A percentile compares a stretch with the other conserved stretches of the same genome.
Evolutionary conservation across 2,888 invertebrate genomes (phyloP).

Genomic region (Chalcis sispes): DNA sequence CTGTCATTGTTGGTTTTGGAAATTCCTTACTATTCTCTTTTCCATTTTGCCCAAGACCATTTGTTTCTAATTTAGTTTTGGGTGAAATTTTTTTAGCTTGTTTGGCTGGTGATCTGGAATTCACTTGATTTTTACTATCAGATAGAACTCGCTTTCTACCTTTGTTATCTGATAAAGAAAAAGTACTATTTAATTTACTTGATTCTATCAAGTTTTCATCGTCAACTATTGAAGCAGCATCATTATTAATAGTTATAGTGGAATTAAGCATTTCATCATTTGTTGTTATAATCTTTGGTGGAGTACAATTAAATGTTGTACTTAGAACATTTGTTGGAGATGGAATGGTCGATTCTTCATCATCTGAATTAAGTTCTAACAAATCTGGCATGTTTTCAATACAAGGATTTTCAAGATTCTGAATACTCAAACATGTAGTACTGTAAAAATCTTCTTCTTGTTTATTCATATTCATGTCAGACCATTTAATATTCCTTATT

Average conservation of each 20-base stretch:
- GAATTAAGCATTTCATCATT: constrained; percentile 50
- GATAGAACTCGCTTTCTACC: constrained; percentile 68
- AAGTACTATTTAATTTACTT: constrained; percentile 64
- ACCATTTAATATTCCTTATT: constrained; percentile 80
- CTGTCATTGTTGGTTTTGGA: constrained; percentile 66
- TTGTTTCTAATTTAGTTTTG: constrained; percentile 49
- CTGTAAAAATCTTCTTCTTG: constrained; percentile 69
- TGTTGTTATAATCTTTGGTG: constrained; percentile 26
- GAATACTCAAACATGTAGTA: constrained; percentile 66
- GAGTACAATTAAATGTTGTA: constrained; percentile 44
- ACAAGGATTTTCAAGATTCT: constrained; percentile 65
- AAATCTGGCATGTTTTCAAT: constrained; percentile 62
- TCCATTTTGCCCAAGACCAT: constrained; percentile 55
- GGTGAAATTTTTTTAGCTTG: constrained; percentile 64
- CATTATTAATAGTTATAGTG: constrained; percentile 45
- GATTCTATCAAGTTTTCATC: constrained; percentile 35
- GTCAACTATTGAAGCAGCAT: constrained; percentile 15
- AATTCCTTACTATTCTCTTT: constrained; percentile 69
- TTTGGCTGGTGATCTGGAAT: constrained; percentile 64
- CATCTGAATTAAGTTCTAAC: constrained; percentile 51
- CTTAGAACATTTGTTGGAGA: constrained; percentile 26
- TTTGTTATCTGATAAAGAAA: constrained; percentile 58
- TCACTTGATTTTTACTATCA: constrained; percentile 67
- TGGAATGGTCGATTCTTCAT: constrained; percentile 46
- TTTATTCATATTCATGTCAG: constrained; percentile 74